Evolutionary conservation across 2,113 vertebrate genomes (phyloP).

Genomic region (Atrichornis clamosus): DNA sequence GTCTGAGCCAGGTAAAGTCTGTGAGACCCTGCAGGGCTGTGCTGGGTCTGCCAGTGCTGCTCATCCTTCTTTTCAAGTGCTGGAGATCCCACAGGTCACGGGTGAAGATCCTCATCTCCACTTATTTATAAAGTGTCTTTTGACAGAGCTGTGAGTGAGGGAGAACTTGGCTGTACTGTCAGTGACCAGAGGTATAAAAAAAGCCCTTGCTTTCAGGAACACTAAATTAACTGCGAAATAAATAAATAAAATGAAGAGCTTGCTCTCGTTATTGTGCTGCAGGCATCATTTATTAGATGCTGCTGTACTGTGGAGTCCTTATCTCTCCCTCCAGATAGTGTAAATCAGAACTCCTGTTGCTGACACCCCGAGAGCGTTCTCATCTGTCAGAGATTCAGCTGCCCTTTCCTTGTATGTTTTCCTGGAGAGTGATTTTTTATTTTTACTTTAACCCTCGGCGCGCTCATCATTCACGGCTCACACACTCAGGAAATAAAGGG

Average conservation of each 20-base stretch:
- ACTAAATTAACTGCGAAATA: constrained; percentile 59
- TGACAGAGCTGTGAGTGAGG: not conserved
- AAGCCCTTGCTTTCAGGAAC: constrained; percentile 25
- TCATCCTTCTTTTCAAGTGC: constrained; percentile 17
- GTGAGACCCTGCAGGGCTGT: not conserved
- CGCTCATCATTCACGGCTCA: constrained; percentile 55
- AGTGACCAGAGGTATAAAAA: constrained; percentile 1
- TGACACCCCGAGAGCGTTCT: constrained; percentile 47
- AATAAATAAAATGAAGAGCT: constrained; percentile 64
- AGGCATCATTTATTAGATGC: constrained; percentile 61
- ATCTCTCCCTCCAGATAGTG: constrained; percentile 69
- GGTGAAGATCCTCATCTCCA: constrained; percentile 16
- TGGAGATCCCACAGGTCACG: constrained; percentile 5
- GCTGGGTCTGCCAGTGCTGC: not conserved
- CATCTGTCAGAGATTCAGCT: constrained; percentile 61
- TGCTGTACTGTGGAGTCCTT: constrained; percentile 45
- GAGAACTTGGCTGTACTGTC: constrained; percentile 5
- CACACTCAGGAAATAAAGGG: constrained; percentile 49
- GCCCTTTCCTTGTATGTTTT: constrained; percentile 45
- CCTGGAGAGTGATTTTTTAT: constrained; percentile 54
- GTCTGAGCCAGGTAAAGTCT: not conserved
- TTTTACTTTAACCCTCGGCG: constrained; percentile 55
- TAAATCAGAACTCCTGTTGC: constrained; percentile 66
- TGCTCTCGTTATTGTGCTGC: constrained; percentile 27
- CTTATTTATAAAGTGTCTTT: constrained; percentile 45